Evolutionary conservation across 1,140 invertebrate genomes (phyloP), one percentile per base, ranked within the genome.

Genomic region (Drosophila parabipectinata): DNA sequence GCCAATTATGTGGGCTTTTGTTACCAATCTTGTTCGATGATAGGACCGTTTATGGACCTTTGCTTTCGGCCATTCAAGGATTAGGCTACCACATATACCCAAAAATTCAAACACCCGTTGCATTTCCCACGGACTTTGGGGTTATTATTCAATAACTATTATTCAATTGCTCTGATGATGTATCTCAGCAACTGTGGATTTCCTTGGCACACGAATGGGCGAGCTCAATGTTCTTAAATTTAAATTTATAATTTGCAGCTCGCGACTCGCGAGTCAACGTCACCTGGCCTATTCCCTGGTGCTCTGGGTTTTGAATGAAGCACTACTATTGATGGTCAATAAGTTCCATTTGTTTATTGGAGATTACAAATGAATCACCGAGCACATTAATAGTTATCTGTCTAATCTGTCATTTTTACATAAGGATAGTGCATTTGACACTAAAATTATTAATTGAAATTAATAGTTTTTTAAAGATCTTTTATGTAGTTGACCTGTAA

Each of bases 111-210:
- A 44, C 71, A 74, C n/a, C 44, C 63, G 71, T 24, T 41, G 52
- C 12, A 34, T 14, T 51, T 74, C 69, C 57, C 71, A 74, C 10
- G 69, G 41, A 56, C 71, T 63, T 74, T 73, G 68, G 24, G 24
- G 28, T 21, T 2, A 12, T 44, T 2, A 12, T 44, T 44, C 5
- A 14, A 15, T 6, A 69, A 26, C 9, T 45, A 45, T 45, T 57
- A 45, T 58, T 57, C 30, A 61, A 48, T 39, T 53, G 14, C 53
- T 48, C 30, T 10, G 9, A 55, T 68, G 61, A 67, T 55, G 34
- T 67, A 67, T 54, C 30, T 66, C 37, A 52, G 10, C 41, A 18
- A 21, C 30, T 26, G 51, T 45, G 41, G 51, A 18, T 69, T 55
- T 15, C 15, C 62, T 67, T 30, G 61, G 28, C 28, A 54, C 26